These are phyloP conservation scores for Lepidurus arcticus DNA, from an alignment of 1,140 invertebrate species.

Conservation along the genomic window DNA sequence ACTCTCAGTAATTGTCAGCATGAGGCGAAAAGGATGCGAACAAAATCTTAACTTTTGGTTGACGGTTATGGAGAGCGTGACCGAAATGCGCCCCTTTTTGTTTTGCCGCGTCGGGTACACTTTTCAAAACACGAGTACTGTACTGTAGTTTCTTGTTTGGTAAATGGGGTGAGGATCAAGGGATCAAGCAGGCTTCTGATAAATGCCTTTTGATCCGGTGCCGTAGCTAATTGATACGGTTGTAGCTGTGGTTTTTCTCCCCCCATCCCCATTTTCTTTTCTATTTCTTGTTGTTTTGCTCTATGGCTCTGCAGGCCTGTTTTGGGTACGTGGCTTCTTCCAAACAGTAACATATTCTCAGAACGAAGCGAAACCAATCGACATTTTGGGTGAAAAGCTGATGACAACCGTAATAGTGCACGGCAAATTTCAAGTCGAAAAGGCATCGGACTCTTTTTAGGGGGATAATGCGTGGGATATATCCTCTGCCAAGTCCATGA, in stretches of 20 bases:
- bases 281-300: background rate
- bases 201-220: background rate
- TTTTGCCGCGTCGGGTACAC: background rate
- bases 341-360: conserved; percentile 3
- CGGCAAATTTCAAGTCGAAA: conserved; percentile 12
- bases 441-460: background rate
- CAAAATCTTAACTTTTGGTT: too few species aligned
- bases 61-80: too few species aligned
- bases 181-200: background rate
- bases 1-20: too few species aligned
- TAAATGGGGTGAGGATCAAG: background rate
- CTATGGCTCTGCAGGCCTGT: background rate
- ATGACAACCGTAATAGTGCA: conserved; percentile 1
- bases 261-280: background rate
- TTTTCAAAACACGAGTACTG: conserved; percentile 2
- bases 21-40: too few species aligned
- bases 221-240: conserved; percentile 14
- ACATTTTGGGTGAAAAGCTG: background rate
- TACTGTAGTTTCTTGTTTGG: background rate
- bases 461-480: background rate
- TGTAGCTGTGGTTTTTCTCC: background rate
- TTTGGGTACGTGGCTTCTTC: background rate
- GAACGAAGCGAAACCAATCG: conserved; percentile 10
- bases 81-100: too few species aligned
- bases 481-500: background rate